phyloP scores from a whole-genome alignment of 2,113 vertebrate species.

The Austrofundulus limnaeus region DNA sequence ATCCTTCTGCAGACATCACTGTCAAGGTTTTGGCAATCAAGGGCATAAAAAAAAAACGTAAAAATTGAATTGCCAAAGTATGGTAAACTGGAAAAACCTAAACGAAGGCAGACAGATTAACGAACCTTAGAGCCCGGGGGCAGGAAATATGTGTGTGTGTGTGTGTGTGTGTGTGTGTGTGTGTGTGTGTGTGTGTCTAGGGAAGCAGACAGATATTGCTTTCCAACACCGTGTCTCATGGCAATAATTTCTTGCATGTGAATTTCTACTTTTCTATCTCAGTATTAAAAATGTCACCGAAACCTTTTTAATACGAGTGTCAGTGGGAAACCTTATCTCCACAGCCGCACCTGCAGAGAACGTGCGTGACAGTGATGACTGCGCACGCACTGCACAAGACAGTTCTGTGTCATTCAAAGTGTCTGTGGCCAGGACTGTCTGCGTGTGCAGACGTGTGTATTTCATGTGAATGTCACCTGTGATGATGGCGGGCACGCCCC shows the following conservation, averaged over 20 bases:
- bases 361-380: constrained; percentile 1
- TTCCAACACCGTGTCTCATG: constrained; percentile 21
- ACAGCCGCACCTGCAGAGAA: constrained; percentile 29
- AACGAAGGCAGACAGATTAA: constrained; percentile 34
- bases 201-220: constrained; percentile 31
- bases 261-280: constrained; percentile 28
- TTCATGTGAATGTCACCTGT: constrained; percentile 78
- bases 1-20: constrained; percentile 2
- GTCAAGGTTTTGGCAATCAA: constrained; percentile 16
- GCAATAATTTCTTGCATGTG: constrained; percentile 36
- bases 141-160: constrained; percentile 12
- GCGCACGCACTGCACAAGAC: background rate
- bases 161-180: constrained; percentile 8
- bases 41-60: no score
- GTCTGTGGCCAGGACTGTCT: no score
- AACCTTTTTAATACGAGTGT: constrained; percentile 46
- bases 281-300: constrained; percentile 59
- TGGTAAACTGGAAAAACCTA: constrained; percentile 8
- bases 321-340: constrained; percentile 58
- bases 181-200: constrained; percentile 12
- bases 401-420: background rate
- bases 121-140: background rate
- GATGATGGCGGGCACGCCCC: constrained; percentile 96
- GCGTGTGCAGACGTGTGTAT: background rate
- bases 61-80: constrained; percentile 24